Evolutionary conservation across 35 echinoderm and acorn worm genomes (phyloP).

Genomic region (Apostichopus californicus): DNA sequence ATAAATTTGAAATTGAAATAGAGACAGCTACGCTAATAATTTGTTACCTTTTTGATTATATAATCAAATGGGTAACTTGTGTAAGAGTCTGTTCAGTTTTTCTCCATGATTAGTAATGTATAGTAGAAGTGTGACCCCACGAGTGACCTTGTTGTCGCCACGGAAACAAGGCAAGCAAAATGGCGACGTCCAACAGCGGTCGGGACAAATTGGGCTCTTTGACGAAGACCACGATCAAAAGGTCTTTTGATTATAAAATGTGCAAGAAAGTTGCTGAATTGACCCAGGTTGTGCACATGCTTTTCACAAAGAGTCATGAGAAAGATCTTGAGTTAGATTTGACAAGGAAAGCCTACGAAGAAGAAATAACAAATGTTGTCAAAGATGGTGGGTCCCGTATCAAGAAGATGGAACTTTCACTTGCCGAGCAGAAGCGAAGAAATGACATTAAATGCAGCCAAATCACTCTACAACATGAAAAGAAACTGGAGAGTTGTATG

Average conservation of each 20-base stretch:
- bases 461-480: conserved; percentile 26
- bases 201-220: not conserved
- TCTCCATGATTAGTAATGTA: no score
- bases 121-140: no score
- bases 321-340: conserved; percentile 82
- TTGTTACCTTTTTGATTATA: no score
- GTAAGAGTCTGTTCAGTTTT: no score
- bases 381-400: conserved; percentile 70
- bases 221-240: conserved; percentile 46
- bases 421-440: conserved; percentile 59
- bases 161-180: conserved; percentile 28
- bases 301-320: conserved; percentile 94
- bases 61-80: no score
- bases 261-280: conserved; percentile 95
- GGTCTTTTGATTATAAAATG: conserved; percentile 91
- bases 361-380: conserved; percentile 73
- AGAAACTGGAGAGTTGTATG: conserved; percentile 27
- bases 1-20: no score
- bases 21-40: no score
- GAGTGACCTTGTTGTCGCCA: not conserved
- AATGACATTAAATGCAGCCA: not conserved
- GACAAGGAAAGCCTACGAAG: conserved; percentile 75
- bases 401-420: conserved; percentile 23
- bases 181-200: conserved; percentile 25
- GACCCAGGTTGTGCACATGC: conserved; percentile 96